phyloP scores from a whole-genome alignment of 2,888 invertebrate genomes.

The Psylliodes chrysocephalus region DNA sequence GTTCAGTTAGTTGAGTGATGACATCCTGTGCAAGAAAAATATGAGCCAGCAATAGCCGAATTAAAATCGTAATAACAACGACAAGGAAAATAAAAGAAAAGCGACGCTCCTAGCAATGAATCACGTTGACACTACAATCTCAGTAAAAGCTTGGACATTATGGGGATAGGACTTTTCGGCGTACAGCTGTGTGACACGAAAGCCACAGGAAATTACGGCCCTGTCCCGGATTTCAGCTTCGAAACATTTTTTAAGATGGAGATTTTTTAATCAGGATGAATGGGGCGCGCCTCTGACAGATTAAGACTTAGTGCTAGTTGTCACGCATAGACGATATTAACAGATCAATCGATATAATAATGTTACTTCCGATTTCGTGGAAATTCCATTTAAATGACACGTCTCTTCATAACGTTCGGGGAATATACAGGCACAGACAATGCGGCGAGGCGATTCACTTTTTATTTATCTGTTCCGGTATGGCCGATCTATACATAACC shows the following conservation, averaged over 20 bases:
- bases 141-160: conserved; percentile 60
- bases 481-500: background rate
- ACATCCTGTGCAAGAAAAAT: too few species aligned
- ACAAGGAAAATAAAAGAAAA: conserved; percentile 38
- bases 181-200: conserved; percentile 61
- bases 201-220: conserved; percentile 60
- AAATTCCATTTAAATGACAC: background rate
- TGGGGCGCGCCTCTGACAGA: conserved; percentile 61
- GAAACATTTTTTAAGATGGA: conserved; percentile 61
- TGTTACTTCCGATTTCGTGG: conserved; percentile 16
- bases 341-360: conserved; percentile 55
- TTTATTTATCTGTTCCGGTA: background rate
- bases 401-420: background rate
- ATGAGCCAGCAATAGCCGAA: too few species aligned
- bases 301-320: conserved; percentile 61
- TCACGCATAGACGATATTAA: conserved; percentile 59
- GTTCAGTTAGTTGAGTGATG: too few species aligned
- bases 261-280: conserved; percentile 63
- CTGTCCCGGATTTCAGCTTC: conserved; percentile 59
- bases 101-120: conserved; percentile 54
- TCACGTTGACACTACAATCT: conserved; percentile 61
- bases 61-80: conserved; percentile 41
- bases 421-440: too few species aligned
- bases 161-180: conserved; percentile 49
- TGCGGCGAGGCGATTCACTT: too few species aligned